Base-by-base conservation (phyloP, 1,140 invertebrate genomes). In the Drosophila varians region DNA sequence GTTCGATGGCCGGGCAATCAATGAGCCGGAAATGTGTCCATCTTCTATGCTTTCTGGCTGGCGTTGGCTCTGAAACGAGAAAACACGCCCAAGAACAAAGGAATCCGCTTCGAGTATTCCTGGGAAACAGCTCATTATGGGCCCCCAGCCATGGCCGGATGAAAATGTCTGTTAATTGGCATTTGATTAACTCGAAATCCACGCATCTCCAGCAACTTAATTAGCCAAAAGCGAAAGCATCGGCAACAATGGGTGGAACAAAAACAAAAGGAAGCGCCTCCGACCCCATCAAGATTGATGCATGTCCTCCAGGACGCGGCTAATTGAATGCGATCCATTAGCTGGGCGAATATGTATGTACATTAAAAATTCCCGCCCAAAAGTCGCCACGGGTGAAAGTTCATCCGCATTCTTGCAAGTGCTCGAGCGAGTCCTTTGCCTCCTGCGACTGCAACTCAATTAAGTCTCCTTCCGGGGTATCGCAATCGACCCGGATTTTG, bases 261-360 rank as follows among this genome's bases (percentile, higher is more conserved):
- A 31, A 21, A 19, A 14, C 9, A 52, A 36, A 31, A 2, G 14
- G 16, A 11, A 28, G 25, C 4, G 12, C 14, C 9, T 4, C 9
- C 14, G n/a, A n/a, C 1, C n/a, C 16, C 7, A 28, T 26, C 11
- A 28, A 65, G 60, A 65, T 66, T 65, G 46, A 66, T 66, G 45
- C 46, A 52, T 52, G 46, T 34, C 45, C 43, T n/a, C 34, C 16
- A 18, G 6, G 14, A 18, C 6, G 23, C n/a, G 18, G 34, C 69
- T 72, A 72, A 72, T 72, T 72, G 43, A 72, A 72, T 72, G 69
- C 47, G 56, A 72, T 72, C 49, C 34, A 72, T 72, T 71, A 60
- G 58, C 58, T 6, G 16, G 16, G 46, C 18, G 14, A 42, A 61
- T 47, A n/a, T n/a, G n/a, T n/a, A n/a, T n/a, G n/a, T n/a, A 40